These are phyloP conservation scores for Drosophila lacicola DNA, from an alignment of 2,888 invertebrate species.

Conservation along the genomic window DNA sequence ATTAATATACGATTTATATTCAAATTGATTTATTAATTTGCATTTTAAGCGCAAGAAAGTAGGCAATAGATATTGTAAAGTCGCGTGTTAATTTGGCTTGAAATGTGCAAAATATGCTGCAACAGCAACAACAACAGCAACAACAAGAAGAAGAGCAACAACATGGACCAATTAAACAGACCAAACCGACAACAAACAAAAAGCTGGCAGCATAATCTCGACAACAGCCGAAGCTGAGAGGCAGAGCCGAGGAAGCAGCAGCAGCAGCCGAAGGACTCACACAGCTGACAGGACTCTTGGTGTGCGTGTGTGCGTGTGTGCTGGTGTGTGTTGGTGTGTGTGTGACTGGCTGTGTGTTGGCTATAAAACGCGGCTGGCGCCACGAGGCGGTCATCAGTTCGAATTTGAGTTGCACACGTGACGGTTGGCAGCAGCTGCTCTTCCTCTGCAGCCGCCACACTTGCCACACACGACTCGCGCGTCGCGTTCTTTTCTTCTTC, in stretches of 20 bases:
- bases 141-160: background rate
- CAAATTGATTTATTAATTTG: background rate
- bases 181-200: slow-evolving; percentile 53
- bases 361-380: slow-evolving; percentile 84
- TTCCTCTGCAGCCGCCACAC: background rate
- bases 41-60: background rate
- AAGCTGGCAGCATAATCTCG: slow-evolving; percentile 22
- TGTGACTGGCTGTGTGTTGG: slow-evolving; percentile 24
- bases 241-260: slow-evolving; percentile 12
- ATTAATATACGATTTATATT: too few species aligned
- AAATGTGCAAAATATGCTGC: slow-evolving; percentile 21
- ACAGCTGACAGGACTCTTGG: slow-evolving; percentile 43
- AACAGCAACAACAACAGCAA: slow-evolving; percentile 3
- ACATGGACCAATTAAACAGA: slow-evolving; percentile 40
- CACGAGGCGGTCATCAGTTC: slow-evolving; percentile 83
- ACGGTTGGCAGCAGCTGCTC: slow-evolving; percentile 37
- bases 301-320: background rate
- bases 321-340: slow-evolving; percentile 1
- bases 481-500: background rate
- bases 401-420: slow-evolving; percentile 81
- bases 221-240: slow-evolving; percentile 33
- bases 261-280: slow-evolving; percentile 47
- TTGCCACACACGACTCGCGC: slow-evolving; percentile 4
- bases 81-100: slow-evolving; percentile 12
- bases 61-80: slow-evolving; percentile 5